Percentiles rank a stretch among this genome's conserved stretches.
Evolutionary conservation across 1,140 invertebrate species (phyloP).

Genomic region (Rhysida immarginata): DNA sequence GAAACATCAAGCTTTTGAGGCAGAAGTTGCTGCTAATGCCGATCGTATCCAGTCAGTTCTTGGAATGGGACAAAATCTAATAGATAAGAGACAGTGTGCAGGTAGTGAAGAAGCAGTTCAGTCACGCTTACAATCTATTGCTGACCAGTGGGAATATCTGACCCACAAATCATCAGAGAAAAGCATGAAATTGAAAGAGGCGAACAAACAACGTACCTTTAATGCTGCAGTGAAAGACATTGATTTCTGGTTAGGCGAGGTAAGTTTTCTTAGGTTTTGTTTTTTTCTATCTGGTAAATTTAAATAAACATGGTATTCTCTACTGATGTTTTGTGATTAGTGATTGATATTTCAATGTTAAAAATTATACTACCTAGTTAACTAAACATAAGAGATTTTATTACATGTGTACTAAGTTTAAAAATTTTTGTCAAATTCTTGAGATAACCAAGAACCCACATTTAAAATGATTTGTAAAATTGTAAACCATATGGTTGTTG

Average conservation of each 20-base stretch:
- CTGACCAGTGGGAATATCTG: constrained; percentile 96
- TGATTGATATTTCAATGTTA: too few species aligned
- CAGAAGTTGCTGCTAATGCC: constrained; percentile 94
- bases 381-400: too few species aligned
- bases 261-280: constrained; percentile 33
- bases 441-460: too few species aligned
- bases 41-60: constrained; percentile 92
- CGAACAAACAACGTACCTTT: constrained; percentile 95
- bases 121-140: constrained; percentile 73
- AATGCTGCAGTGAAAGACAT: constrained; percentile 99
- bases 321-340: too few species aligned
- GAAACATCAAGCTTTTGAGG: constrained; percentile 99
- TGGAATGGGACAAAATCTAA: constrained; percentile 88
- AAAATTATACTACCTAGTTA: too few species aligned
- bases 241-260: constrained; percentile 99
- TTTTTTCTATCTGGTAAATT: too few species aligned
- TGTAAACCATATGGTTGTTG: too few species aligned
- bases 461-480: too few species aligned
- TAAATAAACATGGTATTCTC: too few species aligned
- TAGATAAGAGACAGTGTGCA: constrained; percentile 81
- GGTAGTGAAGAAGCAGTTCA: constrained; percentile 84
- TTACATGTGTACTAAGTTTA: too few species aligned
- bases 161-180: constrained; percentile 97
- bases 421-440: too few species aligned
- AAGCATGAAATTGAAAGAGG: constrained; percentile 93